These are phyloP conservation scores for Hylia prasina DNA, from an alignment of 2,113 vertebrate species.

Conservation along the genomic window DNA sequence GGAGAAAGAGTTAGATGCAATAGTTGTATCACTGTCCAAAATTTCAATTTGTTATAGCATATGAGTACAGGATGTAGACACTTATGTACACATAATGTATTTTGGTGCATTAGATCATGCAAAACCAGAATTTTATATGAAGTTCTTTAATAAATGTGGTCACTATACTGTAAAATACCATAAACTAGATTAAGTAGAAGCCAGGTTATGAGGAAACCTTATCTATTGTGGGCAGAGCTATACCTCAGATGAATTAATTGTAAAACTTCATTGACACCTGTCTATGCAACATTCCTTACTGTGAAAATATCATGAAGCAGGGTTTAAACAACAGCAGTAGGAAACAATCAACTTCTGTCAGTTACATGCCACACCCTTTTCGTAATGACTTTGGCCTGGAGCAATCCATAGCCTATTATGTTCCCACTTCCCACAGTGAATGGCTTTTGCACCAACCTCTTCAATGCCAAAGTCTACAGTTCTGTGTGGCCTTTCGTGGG, in stretches of 20 bases:
- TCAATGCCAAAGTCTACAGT: neutral
- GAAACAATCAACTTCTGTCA: neutral
- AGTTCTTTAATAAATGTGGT: neutral
- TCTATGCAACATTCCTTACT: neutral
- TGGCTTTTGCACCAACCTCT: neutral
- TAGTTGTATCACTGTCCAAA: neutral
- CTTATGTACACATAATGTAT: neutral
- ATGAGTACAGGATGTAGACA: neutral
- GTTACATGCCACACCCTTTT: neutral
- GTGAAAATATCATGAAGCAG: neutral
- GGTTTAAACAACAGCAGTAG: neutral
- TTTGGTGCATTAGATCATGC: neutral
- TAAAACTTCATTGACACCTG: neutral
- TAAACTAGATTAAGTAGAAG: neutral
- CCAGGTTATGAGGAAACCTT: neutral
- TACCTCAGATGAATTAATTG: neutral
- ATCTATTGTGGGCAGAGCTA: neutral
- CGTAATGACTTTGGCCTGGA: neutral
- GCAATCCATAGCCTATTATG: neutral
- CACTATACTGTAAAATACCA: neutral
- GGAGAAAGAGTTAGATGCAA: neutral
- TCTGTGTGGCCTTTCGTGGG: rapidly evolving
- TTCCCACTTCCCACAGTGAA: neutral
- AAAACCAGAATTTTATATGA: neutral
- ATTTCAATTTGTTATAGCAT: neutral